Evolutionary conservation across 2,113 vertebrate genomes (phyloP).

Genomic region (Stegastes partitus): DNA sequence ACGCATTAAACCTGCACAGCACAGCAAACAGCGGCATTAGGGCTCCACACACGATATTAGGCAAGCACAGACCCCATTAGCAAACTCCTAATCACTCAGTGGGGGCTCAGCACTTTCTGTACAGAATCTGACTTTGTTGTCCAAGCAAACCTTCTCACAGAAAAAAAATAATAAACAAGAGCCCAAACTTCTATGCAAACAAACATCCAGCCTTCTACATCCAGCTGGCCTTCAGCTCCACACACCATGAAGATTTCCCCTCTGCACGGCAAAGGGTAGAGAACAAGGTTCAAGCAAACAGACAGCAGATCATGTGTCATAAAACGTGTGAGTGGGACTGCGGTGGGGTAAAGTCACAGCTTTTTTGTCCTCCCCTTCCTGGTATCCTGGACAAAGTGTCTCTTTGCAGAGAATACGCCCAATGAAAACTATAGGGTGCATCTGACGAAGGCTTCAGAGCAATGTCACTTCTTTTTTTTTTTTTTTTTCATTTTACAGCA

Average conservation of each 20-base stretch:
- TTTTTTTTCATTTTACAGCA: not conserved
- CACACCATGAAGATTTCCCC: not conserved
- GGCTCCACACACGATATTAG: slow-evolving; percentile 53
- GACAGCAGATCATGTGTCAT: slow-evolving; percentile 51
- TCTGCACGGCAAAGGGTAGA: slow-evolving; percentile 19
- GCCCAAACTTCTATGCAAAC: slow-evolving; percentile 21
- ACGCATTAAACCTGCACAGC: slow-evolving; percentile 71
- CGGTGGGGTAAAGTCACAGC: slow-evolving; percentile 18
- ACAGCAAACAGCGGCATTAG: slow-evolving; percentile 74
- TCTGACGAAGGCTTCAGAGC: not conserved
- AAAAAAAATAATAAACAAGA: slow-evolving; percentile 5
- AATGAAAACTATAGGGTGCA: not conserved
- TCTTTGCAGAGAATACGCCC: not conserved
- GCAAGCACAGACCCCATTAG: slow-evolving; percentile 57
- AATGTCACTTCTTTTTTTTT: not conserved
- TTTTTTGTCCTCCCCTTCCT: slow-evolving; percentile 47
- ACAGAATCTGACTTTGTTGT: slow-evolving; percentile 34
- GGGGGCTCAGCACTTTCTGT: slow-evolving; percentile 51
- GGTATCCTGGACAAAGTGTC: slow-evolving; percentile 23
- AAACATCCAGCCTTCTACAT: slow-evolving; percentile 39
- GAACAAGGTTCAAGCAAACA: slow-evolving; percentile 50
- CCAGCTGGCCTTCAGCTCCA: slow-evolving; percentile 31
- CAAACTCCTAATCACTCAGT: slow-evolving; percentile 65
- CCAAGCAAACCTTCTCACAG: slow-evolving; percentile 29
- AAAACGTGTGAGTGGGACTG: slow-evolving; percentile 36